Percentiles rank a stretch among this genome's conserved stretches.
These are phyloP conservation scores for Archips xylosteana DNA, from an alignment of 2,888 invertebrate genomes.

Conservation along the genomic window DNA sequence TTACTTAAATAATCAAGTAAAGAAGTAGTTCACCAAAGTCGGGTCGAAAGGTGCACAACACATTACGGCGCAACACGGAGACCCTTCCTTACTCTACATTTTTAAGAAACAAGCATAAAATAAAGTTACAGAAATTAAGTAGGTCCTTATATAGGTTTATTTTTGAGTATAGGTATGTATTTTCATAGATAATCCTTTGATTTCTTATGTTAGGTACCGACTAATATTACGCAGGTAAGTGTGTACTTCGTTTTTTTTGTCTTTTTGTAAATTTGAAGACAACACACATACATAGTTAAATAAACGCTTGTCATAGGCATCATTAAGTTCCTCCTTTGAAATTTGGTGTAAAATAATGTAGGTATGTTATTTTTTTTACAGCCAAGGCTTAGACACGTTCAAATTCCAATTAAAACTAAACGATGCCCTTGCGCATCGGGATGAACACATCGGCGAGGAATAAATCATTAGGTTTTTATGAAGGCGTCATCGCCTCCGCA, in stretches of 20 bases:
- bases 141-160: too few species aligned
- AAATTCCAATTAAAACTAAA: conserved; percentile 3
- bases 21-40: too few species aligned
- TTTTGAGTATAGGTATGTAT: too few species aligned
- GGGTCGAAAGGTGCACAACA: too few species aligned
- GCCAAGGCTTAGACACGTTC: not conserved
- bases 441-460: conserved; percentile 59
- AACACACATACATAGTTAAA: conserved; percentile 33
- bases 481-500: conserved; percentile 78
- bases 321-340: not conserved
- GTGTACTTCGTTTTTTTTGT: conserved; percentile 45
- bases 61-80: too few species aligned
- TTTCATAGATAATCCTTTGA: too few species aligned
- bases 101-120: too few species aligned
- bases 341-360: not conserved
- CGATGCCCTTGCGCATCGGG: conserved; percentile 19
- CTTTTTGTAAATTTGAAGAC: too few species aligned
- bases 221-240: conserved; percentile 50
- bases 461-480: conserved; percentile 83
- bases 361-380: not conserved
- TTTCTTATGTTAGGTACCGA: conserved; percentile 46
- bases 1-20: too few species aligned
- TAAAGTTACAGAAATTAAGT: too few species aligned
- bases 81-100: too few species aligned
- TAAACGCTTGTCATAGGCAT: too few species aligned